These are phyloP conservation scores for Amyelois transitella DNA, from an alignment of 1,140 invertebrate genomes.

Conservation along the genomic window DNA sequence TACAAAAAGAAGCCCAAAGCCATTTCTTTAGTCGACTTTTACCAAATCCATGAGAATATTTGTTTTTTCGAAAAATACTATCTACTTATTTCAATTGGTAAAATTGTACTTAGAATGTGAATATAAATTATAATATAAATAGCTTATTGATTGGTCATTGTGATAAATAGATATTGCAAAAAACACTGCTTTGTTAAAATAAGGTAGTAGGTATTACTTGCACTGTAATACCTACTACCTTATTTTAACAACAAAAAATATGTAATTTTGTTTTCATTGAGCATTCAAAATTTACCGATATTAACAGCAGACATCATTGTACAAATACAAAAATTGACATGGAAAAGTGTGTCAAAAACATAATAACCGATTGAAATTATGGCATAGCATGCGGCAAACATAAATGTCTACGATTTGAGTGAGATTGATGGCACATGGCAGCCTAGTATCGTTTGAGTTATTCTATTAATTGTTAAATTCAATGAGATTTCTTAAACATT, in stretches of 20 bases:
- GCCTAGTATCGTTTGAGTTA: neutral
- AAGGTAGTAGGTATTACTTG: too few relatives aligned
- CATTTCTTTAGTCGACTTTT: too few relatives aligned
- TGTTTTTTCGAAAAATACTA: too few relatives aligned
- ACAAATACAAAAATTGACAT: neutral
- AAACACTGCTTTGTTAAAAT: too few relatives aligned
- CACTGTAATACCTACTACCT: neutral
- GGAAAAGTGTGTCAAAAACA: neutral
- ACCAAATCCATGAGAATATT: too few relatives aligned
- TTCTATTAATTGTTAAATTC: neutral
- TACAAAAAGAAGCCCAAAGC: too few relatives aligned
- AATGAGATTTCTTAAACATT: neutral
- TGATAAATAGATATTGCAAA: too few relatives aligned
- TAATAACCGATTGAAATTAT: neutral
- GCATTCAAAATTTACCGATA: neutral
- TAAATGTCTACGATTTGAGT: neutral
- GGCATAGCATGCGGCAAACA: neutral
- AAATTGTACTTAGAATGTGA: too few relatives aligned
- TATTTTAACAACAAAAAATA: neutral
- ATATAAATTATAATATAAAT: too few relatives aligned
- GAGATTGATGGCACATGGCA: neutral
- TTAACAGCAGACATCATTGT: neutral
- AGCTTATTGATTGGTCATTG: too few relatives aligned
- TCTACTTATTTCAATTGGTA: too few relatives aligned
- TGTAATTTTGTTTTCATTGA: neutral